phyloP scores from a whole-genome alignment of 2,797 vertebrate genomes.

The Gymnothorax javanicus region DNA sequence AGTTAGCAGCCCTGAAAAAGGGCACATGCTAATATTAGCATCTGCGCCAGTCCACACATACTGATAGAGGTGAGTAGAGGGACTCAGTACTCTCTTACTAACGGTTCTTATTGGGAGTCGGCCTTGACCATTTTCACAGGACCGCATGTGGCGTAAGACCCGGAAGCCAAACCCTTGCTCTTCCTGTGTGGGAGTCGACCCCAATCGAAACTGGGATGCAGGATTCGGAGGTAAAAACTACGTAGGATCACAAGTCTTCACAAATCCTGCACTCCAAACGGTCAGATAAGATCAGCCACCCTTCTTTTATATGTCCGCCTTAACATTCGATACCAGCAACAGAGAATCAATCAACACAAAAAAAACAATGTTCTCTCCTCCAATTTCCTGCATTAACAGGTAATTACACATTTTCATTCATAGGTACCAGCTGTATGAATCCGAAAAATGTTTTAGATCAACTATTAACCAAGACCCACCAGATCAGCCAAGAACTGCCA shows the following conservation, averaged over 20 bases:
- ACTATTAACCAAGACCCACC: neutral
- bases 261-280: too few species aligned
- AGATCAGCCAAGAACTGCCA: neutral
- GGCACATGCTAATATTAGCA: neutral
- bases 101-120: too few species aligned
- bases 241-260: too few species aligned
- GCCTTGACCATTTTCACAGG: conserved; percentile 62
- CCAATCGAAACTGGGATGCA: conserved; percentile 94
- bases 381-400: too few species aligned
- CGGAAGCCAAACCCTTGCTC: conserved; percentile 73
- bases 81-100: too few species aligned
- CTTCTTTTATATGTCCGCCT: neutral
- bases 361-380: neutral
- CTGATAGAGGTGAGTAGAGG: too few species aligned
- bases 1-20: too few species aligned
- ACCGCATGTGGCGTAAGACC: conserved; percentile 97
- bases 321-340: neutral
- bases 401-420: too few species aligned
- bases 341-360: neutral
- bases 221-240: conserved; percentile 81
- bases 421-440: neutral
- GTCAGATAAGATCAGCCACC: too few species aligned
- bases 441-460: neutral
- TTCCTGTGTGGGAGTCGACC: conserved; percentile 82
- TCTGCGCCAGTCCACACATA: neutral